Conservation (phyloP, 2,113 vertebrate species). For the Hyla sarda region DNA sequence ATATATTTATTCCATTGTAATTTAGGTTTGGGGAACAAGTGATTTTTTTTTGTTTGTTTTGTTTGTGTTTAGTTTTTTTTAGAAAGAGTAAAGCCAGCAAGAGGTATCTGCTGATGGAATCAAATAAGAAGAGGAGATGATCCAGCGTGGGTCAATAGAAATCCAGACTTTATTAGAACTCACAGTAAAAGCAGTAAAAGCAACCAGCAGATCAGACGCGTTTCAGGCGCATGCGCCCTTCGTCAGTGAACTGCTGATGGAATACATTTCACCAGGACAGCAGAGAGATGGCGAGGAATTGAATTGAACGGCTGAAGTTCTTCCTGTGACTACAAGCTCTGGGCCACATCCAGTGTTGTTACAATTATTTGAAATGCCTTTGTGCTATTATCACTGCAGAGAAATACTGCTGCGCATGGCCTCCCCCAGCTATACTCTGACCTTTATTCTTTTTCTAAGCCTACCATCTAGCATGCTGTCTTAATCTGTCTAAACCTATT, state of each 20-base stretch:
- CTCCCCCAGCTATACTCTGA: conserved; percentile 43
- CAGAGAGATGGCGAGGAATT: background rate
- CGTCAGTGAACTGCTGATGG: too few relatives aligned
- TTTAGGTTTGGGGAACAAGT: background rate
- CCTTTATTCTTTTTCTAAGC: conserved; percentile 40
- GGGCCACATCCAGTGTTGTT: conserved; percentile 35
- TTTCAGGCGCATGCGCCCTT: too few relatives aligned
- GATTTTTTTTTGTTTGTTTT: too few relatives aligned
- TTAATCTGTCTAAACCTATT: conserved; percentile 44
- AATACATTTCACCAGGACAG: conserved; percentile 1
- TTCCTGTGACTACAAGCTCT: conserved; percentile 19
- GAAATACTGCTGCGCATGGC: conserved; percentile 18
- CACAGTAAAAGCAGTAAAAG: too few relatives aligned
- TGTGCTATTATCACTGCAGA: conserved; percentile 20
- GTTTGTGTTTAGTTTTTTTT: too few relatives aligned
- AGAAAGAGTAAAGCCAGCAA: background rate
- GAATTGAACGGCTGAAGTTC: background rate
- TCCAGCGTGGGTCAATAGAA: too few relatives aligned
- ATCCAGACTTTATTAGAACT: too few relatives aligned
- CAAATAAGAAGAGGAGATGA: too few relatives aligned
- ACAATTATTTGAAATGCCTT: conserved; percentile 43
- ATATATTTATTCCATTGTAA: background rate
- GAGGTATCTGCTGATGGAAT: background rate
- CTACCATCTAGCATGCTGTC: conserved; percentile 24
- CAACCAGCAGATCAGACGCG: too few relatives aligned